Evolutionary conservation across 2,113 vertebrate species (phyloP).

Genomic region (Chaetura pelagica): DNA sequence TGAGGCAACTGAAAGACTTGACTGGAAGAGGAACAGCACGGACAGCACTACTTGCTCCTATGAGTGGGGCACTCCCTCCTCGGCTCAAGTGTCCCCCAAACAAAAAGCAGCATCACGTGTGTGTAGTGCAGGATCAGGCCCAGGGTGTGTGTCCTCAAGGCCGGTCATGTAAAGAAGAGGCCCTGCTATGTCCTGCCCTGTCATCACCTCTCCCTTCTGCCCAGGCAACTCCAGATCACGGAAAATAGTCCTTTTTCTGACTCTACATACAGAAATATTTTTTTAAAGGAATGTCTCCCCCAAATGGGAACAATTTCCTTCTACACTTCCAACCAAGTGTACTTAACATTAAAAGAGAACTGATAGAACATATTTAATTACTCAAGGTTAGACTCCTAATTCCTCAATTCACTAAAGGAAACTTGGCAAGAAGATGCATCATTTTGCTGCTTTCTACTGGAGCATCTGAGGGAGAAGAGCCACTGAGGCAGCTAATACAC

Average conservation of each 20-base stretch:
- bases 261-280: neutral
- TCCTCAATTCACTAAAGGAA: constrained; percentile 89
- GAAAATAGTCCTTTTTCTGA: neutral
- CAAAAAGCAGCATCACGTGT: neutral
- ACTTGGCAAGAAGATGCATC: constrained; percentile 87
- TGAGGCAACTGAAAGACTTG: neutral
- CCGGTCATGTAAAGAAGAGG: rapidly evolving
- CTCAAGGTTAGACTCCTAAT: constrained; percentile 87
- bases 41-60: neutral
- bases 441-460: constrained; percentile 85
- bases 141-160: rapidly evolving
- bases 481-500: constrained; percentile 90
- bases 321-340: constrained; percentile 83
- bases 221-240: neutral
- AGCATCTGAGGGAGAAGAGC: constrained; percentile 86
- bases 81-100: rapidly evolving
- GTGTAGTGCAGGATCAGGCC: neutral
- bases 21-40: neutral
- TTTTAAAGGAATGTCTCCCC: constrained; percentile 79
- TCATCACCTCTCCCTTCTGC: constrained; percentile 21
- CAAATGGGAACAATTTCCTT: constrained; percentile 83
- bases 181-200: neutral
- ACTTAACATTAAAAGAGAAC: constrained; percentile 85
- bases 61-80: neutral
- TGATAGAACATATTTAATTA: constrained; percentile 89